Conservation (phyloP, 1,140 invertebrate species). For the Micrasema longulum region DNA sequence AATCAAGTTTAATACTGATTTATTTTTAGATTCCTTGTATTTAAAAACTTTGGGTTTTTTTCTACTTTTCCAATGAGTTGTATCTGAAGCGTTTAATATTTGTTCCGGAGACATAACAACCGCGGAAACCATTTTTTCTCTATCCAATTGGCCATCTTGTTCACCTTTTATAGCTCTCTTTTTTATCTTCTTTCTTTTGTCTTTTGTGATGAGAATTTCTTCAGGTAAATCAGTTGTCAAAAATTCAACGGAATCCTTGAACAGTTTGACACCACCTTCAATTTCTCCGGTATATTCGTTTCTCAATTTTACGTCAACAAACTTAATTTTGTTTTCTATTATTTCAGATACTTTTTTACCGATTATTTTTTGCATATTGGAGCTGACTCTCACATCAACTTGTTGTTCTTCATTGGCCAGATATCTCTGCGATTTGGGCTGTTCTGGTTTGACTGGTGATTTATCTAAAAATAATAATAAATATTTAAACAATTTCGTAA, state of each 20-base stretch:
- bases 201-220: constrained; percentile 26
- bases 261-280: constrained; percentile 47
- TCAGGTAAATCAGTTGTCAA: constrained; percentile 36
- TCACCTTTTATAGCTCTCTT: constrained; percentile 39
- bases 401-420: constrained; percentile 41
- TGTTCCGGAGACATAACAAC: constrained; percentile 38
- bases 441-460: background rate
- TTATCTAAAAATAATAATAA: constrained; percentile 1
- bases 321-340: constrained; percentile 41
- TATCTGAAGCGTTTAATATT: constrained; percentile 32
- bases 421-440: constrained; percentile 46
- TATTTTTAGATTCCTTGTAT: constrained; percentile 34
- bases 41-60: constrained; percentile 49
- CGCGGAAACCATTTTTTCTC: constrained; percentile 30
- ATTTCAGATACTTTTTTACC: constrained; percentile 50
- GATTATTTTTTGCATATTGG: constrained; percentile 46
- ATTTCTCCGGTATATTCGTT: background rate
- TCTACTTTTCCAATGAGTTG: constrained; percentile 47
- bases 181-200: constrained; percentile 45
- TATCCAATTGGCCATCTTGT: background rate
- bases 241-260: constrained; percentile 42
- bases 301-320: constrained; percentile 36
- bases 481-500: too few species aligned
- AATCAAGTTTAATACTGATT: background rate
- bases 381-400: constrained; percentile 45